A percentile compares a stretch with the other conserved stretches of the same genome.
phyloP scores from a whole-genome alignment of 2,888 invertebrate species.

The Caenorhabditis sp. region DNA sequence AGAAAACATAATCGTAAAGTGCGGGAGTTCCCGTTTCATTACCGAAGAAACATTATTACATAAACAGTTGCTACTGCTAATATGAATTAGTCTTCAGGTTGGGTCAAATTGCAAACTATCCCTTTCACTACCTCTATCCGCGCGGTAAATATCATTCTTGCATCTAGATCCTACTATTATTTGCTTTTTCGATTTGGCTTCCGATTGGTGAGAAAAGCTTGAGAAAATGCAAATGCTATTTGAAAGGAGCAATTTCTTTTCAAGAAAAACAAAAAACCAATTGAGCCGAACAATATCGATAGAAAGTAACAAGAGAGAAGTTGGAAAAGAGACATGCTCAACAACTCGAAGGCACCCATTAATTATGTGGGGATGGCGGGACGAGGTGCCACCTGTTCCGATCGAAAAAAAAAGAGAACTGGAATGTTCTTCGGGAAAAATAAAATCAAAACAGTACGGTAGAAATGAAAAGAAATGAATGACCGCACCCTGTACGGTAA shows the following conservation, averaged over 20 bases:
- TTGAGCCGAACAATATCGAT: constrained; percentile 11
- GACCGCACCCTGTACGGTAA: constrained; percentile 46
- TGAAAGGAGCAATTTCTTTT: background rate
- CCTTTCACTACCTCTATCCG: background rate
- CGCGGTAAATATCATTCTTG: constrained; percentile 37
- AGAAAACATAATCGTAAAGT: constrained; percentile 1
- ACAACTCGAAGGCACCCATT: constrained; percentile 48
- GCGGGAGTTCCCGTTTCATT: background rate
- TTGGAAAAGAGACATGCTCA: constrained; percentile 51
- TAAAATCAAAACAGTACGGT: constrained; percentile 18
- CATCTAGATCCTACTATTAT: constrained; percentile 11
- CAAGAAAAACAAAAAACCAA: background rate
- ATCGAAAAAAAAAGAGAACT: constrained; percentile 12
- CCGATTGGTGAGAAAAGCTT: background rate
- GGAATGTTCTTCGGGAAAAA: background rate
- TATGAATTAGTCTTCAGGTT: constrained; percentile 13
- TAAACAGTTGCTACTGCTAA: background rate
- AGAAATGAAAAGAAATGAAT: constrained; percentile 16
- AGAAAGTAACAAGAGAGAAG: constrained; percentile 39
- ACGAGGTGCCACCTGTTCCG: constrained; percentile 54
- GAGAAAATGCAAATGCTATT: background rate
- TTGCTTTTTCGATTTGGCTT: constrained; percentile 45
- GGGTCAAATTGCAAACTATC: constrained; percentile 38
- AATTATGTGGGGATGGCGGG: constrained; percentile 50
- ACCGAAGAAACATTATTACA: constrained; percentile 36